These are phyloP conservation scores for Phoeniculus purpureus DNA, from an alignment of 2,797 vertebrate genomes.

Conservation along the genomic window DNA sequence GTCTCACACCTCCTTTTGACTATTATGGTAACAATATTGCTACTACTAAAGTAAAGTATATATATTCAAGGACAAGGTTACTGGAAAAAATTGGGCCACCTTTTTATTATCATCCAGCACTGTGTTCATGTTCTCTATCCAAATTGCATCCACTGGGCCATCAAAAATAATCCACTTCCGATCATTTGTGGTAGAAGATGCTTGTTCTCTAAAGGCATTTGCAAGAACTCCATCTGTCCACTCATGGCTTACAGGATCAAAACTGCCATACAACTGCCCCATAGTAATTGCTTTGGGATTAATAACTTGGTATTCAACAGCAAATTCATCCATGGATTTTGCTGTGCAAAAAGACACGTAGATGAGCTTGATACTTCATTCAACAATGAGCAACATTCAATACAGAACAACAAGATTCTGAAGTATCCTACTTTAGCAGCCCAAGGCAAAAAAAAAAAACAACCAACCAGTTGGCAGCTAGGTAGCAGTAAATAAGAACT, in stretches of 20 bases:
- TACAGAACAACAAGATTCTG: neutral
- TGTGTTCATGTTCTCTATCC: constrained; percentile 99
- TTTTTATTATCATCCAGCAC: constrained; percentile 97
- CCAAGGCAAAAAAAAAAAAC: neutral
- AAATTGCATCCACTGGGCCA: constrained; percentile 94
- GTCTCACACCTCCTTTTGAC: neutral
- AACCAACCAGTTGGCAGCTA: neutral
- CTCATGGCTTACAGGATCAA: constrained; percentile 91
- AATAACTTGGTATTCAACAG: constrained; percentile 87
- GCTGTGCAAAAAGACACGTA: constrained; percentile 66
- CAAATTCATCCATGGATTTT: constrained; percentile 87
- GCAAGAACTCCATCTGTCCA: constrained; percentile 93
- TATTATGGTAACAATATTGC: neutral
- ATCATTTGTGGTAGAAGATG: constrained; percentile 81
- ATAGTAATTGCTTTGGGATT: constrained; percentile 96
- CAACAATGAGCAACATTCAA: neutral
- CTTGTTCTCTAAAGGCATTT: constrained; percentile 88
- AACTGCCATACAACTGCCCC: constrained; percentile 93
- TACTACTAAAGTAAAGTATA: neutral
- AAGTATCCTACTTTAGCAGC: neutral
- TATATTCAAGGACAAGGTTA: neutral
- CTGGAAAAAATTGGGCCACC: constrained; percentile 68
- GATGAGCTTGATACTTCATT: neutral
- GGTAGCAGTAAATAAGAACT: neutral
- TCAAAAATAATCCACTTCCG: constrained; percentile 96